These are phyloP conservation scores for Brachyistius frenatus DNA, from an alignment of 2,113 vertebrate species.

Conservation along the genomic window DNA sequence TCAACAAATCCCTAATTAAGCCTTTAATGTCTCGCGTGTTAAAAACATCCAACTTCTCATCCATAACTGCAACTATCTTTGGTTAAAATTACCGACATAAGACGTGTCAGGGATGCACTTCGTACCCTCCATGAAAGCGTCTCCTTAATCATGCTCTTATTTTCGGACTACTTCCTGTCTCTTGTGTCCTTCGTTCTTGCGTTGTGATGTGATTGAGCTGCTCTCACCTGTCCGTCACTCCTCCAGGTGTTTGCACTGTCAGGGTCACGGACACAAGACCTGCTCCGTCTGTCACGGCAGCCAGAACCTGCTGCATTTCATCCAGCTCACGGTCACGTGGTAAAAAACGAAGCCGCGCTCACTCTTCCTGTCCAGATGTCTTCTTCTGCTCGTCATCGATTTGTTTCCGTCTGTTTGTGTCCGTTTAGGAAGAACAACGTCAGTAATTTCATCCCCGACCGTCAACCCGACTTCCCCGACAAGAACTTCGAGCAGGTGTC, in stretches of 20 bases:
- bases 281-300: conserved; percentile 79
- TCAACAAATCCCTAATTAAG: no score
- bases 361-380: no score
- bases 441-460: conserved; percentile 85
- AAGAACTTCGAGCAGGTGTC: conserved; percentile 86
- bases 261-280: conserved; percentile 79
- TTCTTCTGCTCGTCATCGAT: not conserved
- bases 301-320: conserved; percentile 83
- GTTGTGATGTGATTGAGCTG: no score
- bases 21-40: no score
- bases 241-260: conserved; percentile 81
- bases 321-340: conserved; percentile 84
- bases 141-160: no score
- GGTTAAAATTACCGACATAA: no score
- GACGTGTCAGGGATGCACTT: no score
- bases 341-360: not conserved
- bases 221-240: not conserved
- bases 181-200: no score
- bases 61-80: no score
- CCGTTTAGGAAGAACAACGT: conserved; percentile 86
- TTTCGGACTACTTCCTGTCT: no score
- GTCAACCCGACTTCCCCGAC: conserved; percentile 81
- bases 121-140: no score
- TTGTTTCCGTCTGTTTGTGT: not conserved
- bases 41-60: no score